phyloP scores from a whole-genome alignment of 1,140 invertebrate species.

The Drosophila carrolli region DNA sequence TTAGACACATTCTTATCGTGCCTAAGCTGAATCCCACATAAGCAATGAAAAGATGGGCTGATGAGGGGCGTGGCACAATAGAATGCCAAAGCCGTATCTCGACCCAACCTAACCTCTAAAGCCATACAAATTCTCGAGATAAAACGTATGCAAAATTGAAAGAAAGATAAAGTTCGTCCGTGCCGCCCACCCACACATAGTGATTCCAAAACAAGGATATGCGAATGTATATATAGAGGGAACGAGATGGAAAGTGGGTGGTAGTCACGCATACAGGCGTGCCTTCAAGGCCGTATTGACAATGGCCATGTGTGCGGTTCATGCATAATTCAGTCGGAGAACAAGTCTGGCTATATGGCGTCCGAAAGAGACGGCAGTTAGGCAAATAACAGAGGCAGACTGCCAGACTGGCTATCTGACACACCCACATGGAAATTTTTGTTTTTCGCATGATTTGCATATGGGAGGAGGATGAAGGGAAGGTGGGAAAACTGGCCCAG shows the following conservation, averaged over 20 bases:
- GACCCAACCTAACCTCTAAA: slow-evolving; percentile 61
- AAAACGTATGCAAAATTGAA: slow-evolving; percentile 77
- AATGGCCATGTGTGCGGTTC: slow-evolving; percentile 47
- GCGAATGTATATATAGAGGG: slow-evolving; percentile 7
- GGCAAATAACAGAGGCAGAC: slow-evolving; percentile 61
- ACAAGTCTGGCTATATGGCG: neutral
- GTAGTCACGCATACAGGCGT: neutral
- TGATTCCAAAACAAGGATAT: slow-evolving; percentile 3
- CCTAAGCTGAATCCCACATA: slow-evolving; percentile 39
- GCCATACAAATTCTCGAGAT: slow-evolving; percentile 71
- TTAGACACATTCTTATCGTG: slow-evolving; percentile 43
- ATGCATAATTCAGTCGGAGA: slow-evolving; percentile 70
- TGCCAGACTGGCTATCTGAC: slow-evolving; percentile 33
- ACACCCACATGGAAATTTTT: slow-evolving; percentile 8
- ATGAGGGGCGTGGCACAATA: slow-evolving; percentile 21
- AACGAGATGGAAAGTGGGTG: slow-evolving; percentile 2
- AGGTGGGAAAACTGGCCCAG: neutral
- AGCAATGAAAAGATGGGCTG: slow-evolving; percentile 14
- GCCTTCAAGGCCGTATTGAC: slow-evolving; percentile 66
- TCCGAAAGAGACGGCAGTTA: slow-evolving; percentile 29
- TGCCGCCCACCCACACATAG: slow-evolving; percentile 9
- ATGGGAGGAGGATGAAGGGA: neutral
- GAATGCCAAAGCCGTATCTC: slow-evolving; percentile 31
- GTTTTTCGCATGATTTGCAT: slow-evolving; percentile 58
- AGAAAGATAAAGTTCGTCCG: slow-evolving; percentile 70